Conservation (phyloP, 2,797 vertebrate genomes). For the Chrysocyon brachyurus region DNA sequence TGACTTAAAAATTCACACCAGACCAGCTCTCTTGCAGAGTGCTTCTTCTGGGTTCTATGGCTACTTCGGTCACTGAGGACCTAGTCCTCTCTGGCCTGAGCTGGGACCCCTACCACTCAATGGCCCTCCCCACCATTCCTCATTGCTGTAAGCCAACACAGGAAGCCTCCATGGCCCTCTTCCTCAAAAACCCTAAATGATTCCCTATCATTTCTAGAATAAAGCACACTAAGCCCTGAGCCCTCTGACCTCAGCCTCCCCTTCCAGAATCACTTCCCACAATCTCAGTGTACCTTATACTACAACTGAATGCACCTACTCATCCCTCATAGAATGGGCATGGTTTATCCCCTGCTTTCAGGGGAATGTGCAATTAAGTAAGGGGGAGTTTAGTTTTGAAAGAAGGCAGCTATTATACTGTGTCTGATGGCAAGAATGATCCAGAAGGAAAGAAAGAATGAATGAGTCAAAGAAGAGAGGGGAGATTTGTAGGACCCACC, state of each 20-base stretch:
- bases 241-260: neutral
- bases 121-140: neutral
- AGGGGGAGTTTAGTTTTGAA: neutral
- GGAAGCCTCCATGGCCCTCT: neutral
- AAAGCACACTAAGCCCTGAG: neutral
- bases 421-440: neutral
- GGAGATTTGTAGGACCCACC: neutral
- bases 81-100: fast-evolving
- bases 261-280: neutral
- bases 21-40: neutral
- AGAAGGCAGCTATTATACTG: neutral
- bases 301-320: neutral
- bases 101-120: too few species aligned
- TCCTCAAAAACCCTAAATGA: neutral
- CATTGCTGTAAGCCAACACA: neutral
- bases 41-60: neutral
- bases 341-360: neutral
- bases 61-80: neutral
- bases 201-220: neutral
- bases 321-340: neutral
- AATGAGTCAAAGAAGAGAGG: neutral
- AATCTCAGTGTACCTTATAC: neutral
- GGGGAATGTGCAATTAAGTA: neutral
- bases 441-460: neutral
- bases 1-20: neutral